phyloP scores from a whole-genome alignment of 2,888 invertebrate species.

The Criorhina ranunculi region DNA sequence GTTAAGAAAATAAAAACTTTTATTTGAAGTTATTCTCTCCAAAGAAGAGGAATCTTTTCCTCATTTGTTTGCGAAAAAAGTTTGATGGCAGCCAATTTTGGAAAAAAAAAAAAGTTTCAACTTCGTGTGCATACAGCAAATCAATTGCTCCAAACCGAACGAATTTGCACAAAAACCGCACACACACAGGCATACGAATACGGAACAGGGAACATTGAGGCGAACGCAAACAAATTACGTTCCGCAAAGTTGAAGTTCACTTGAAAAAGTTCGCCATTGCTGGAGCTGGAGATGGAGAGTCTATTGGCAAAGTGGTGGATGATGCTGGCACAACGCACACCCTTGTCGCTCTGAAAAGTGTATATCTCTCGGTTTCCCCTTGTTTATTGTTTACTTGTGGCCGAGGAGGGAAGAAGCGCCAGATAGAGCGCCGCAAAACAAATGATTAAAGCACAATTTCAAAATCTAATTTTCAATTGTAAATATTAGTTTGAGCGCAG shows the following conservation, averaged over 20 bases:
- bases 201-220: slow-evolving; percentile 15
- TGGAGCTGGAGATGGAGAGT: slow-evolving; percentile 10
- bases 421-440: slow-evolving; percentile 65
- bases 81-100: slow-evolving; percentile 64
- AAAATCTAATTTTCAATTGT: slow-evolving; percentile 77
- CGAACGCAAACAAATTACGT: slow-evolving; percentile 74
- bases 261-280: slow-evolving; percentile 58
- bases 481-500: slow-evolving; percentile 75
- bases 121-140: slow-evolving; percentile 68
- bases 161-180: slow-evolving; percentile 39
- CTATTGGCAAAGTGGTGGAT: slow-evolving; percentile 8
- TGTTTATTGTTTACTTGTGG: slow-evolving; percentile 72
- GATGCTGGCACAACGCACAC: slow-evolving; percentile 46
- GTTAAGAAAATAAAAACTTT: slow-evolving; percentile 54
- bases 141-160: slow-evolving; percentile 61
- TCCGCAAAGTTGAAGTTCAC: slow-evolving; percentile 75
- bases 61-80: slow-evolving; percentile 68
- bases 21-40: slow-evolving; percentile 24
- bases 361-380: slow-evolving; percentile 64
- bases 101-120: slow-evolving; percentile 30
- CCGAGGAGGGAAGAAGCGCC: background rate
- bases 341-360: slow-evolving; percentile 49
- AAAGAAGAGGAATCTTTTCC: slow-evolving; percentile 42
- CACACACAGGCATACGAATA: slow-evolving; percentile 47
- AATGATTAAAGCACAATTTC: slow-evolving; percentile 77